Evolutionary conservation across 2,113 vertebrate species (phyloP), one percentile per base, ranked within the genome.

Genomic region (Mormoops blainvillei): DNA sequence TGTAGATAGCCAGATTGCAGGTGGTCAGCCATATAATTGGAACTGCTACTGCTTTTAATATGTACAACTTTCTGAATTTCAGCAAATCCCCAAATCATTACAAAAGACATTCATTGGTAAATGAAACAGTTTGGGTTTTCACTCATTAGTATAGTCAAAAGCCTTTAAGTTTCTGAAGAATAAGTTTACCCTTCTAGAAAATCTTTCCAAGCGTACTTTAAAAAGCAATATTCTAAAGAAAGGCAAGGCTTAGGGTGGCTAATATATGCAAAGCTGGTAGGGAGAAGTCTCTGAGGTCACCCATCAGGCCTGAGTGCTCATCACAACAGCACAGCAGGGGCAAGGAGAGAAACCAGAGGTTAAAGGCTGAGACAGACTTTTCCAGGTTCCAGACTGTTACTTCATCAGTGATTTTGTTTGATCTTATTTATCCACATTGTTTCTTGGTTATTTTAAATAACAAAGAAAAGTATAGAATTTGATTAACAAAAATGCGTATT

Each of bases 371-470:
- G 43, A 85, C 26, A 86, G 52, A 83, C 36, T 83, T 87, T 77
- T 63, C 48, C 45, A 43, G n/a, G 48, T 88, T 90, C 33, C 45
- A 83, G 52, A 67, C 28, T 67, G 4, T 52, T 89, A 18, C 45
- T 86, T 87, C 92, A 54, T 31, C 9, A 88, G 36, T 54, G 87
- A 90, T 97, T 97, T 92, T 92, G 82, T 93, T 61, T 82, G 78
- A 91, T 50, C 50, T 96, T 96, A 16, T 95, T 95, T 96, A 84
- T 81, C 94, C 83, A 71, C 91, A 45, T 54, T 70, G 94, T 97
- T 90, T 94, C 92, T 90, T 93, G 10, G 0, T 95, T 94, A 78
- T 4, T 89, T 56, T 67, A 83, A 73, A 8, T 78, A 74, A 61
- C 41, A 88, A 80, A 68, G 4, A 71, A 70, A 68, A 45, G 20